Evolutionary conservation across 2,797 vertebrate species (phyloP).

Genomic region (Hozukius guyotensis): DNA sequence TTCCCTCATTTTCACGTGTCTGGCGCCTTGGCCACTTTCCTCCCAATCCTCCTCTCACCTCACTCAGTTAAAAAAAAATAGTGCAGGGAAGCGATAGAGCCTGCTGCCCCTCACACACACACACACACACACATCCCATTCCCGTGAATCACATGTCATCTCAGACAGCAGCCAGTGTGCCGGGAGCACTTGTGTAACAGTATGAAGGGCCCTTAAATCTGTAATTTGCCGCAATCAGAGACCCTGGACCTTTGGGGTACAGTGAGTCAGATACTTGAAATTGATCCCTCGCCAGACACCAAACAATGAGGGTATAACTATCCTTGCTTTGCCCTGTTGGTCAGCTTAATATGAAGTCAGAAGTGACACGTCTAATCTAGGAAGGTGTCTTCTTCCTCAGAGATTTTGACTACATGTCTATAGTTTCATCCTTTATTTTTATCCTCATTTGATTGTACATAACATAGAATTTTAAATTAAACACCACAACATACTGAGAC

Average conservation of each 20-base stretch:
- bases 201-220: slow-evolving; percentile 67
- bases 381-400: neutral
- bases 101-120: neutral
- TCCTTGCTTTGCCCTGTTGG: slow-evolving; percentile 5
- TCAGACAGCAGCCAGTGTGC: slow-evolving; percentile 31
- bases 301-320: slow-evolving; percentile 1
- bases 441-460: slow-evolving; percentile 4
- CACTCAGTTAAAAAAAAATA: slow-evolving; percentile 33
- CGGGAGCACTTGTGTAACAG: slow-evolving; percentile 54
- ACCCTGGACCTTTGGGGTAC: slow-evolving; percentile 58
- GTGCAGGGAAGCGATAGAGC: neutral
- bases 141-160: slow-evolving; percentile 41
- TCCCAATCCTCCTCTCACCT: slow-evolving; percentile 1
- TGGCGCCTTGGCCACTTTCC: slow-evolving; percentile 1
- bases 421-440: neutral
- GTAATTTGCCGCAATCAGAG: slow-evolving; percentile 76
- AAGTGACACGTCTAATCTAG: slow-evolving; percentile 12
- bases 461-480: slow-evolving; percentile 2
- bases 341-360: slow-evolving; percentile 16
- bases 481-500: neutral
- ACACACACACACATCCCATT: neutral
- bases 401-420: neutral
- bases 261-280: slow-evolving; percentile 67
- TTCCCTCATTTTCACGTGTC: neutral
- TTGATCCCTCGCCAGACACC: slow-evolving; percentile 46